phyloP scores from a whole-genome alignment of 2,113 vertebrate species.

The Otis tarda region DNA sequence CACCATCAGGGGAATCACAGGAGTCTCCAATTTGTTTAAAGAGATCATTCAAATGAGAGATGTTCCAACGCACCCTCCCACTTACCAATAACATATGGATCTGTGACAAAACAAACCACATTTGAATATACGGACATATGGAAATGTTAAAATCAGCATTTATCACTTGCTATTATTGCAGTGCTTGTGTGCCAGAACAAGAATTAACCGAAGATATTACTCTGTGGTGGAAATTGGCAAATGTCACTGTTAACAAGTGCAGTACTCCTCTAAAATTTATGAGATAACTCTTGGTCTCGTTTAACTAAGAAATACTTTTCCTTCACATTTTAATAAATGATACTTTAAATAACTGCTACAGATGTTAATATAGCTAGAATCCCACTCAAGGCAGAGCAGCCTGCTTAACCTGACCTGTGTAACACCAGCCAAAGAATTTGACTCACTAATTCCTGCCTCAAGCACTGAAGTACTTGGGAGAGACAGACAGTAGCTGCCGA shows the following conservation, averaged over 20 bases:
- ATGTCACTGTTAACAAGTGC: neutral
- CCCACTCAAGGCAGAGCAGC: neutral
- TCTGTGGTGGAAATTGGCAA: neutral
- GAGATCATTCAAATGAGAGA: neutral
- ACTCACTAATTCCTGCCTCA: constrained; percentile 3
- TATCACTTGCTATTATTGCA: neutral
- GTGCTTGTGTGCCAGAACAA: neutral
- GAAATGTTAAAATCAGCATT: neutral
- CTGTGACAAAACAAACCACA: neutral
- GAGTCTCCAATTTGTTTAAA: neutral
- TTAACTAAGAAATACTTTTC: neutral
- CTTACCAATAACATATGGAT: neutral
- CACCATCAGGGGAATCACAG: neutral
- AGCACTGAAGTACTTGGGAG: neutral
- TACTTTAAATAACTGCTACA: neutral
- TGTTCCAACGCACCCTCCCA: accelerated
- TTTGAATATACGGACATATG: neutral
- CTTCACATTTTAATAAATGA: neutral
- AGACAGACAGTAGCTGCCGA: neutral
- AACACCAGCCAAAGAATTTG: neutral
- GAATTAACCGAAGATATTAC: neutral
- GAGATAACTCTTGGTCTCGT: neutral
- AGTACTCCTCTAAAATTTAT: neutral
- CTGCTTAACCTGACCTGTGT: neutral
- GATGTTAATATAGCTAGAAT: neutral